Evolutionary conservation across 2,888 invertebrate species (phyloP).

Genomic region (Erannis defoliaria): DNA sequence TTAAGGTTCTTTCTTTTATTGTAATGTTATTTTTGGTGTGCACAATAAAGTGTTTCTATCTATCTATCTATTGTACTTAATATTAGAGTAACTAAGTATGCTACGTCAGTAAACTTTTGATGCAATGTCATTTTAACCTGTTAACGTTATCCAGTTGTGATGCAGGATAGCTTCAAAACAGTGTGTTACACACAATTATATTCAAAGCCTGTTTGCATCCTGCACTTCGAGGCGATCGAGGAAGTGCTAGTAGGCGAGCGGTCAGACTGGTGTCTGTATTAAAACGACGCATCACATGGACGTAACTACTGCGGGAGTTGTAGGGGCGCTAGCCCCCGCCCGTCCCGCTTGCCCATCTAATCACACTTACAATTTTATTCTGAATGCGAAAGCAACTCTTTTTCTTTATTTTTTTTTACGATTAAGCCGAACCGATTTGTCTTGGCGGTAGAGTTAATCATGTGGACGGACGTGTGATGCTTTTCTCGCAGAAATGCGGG

Average conservation of each 20-base stretch:
- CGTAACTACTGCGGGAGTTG: background rate
- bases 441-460: too few relatives aligned
- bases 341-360: too few relatives aligned
- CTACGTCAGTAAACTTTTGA: background rate
- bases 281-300: slow-evolving; percentile 32
- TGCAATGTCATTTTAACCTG: slow-evolving; percentile 19
- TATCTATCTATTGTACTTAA: too few relatives aligned
- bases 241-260: slow-evolving; percentile 62
- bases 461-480: too few relatives aligned
- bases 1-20: too few relatives aligned
- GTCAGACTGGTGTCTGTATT: slow-evolving; percentile 56
- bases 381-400: background rate
- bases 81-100: background rate
- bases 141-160: slow-evolving; percentile 37
- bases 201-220: slow-evolving; percentile 68
- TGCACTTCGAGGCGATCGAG: slow-evolving; percentile 55
- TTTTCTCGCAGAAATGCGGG: too few relatives aligned
- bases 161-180: slow-evolving; percentile 59
- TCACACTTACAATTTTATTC: background rate
- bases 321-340: slow-evolving; percentile 8
- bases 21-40: too few relatives aligned
- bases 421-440: too few relatives aligned
- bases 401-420: too few relatives aligned
- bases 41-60: too few relatives aligned
- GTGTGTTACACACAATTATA: slow-evolving; percentile 58